Evolutionary conservation across 2,888 invertebrate species (phyloP), one percentile per base, ranked within the genome.

Genomic region (Caenorhabditis sp.): DNA sequence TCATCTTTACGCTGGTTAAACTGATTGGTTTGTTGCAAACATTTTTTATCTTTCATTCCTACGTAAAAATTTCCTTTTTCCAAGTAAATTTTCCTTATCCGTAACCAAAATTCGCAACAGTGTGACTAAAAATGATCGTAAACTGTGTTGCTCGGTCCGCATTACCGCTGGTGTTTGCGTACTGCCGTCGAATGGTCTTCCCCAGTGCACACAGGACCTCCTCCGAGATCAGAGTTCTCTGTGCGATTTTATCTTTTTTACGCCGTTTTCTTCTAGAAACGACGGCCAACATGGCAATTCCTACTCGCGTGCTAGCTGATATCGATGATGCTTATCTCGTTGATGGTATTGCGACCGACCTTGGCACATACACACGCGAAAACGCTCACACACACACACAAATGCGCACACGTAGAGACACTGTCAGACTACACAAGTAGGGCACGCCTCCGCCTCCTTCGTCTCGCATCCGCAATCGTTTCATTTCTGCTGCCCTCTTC

Each of bases 381-480:
- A 20, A 6, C 56, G 39, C 66, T 66, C 48, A 55, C 52, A 17
- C 7, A 39, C 65, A 26, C 48, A 41, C 27, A 56, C n/a, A 50
- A 50, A 17, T 41, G 24, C 61, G 53, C 65, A 52, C 62, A 27
- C 62, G 35, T 56, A 53, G 22, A 58, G 43, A 71, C n/a, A n/a
- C n/a, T n/a, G n/a, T n/a, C n/a, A n/a, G 52, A 37, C 53, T 52
- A 66, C 58, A 61, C n/a, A 17, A 17, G 11, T 24, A 46, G 55
- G 65, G 53, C 46, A 63, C 76, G 59, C 70, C 76, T 70, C 63
- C 56, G 24, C 26, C 39, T 4, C 15, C 30, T 17, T 45, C 35
- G 4, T 35, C 46, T 59, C 46, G 39, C 59, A 41, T 30, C 43
- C 59, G 17, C 46, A 26, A n/a, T n/a, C n/a, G n/a, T 26, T 59